Evolutionary conservation across 2,797 vertebrate species (phyloP).

Genomic region (Aplochiton taeniatus): DNA sequence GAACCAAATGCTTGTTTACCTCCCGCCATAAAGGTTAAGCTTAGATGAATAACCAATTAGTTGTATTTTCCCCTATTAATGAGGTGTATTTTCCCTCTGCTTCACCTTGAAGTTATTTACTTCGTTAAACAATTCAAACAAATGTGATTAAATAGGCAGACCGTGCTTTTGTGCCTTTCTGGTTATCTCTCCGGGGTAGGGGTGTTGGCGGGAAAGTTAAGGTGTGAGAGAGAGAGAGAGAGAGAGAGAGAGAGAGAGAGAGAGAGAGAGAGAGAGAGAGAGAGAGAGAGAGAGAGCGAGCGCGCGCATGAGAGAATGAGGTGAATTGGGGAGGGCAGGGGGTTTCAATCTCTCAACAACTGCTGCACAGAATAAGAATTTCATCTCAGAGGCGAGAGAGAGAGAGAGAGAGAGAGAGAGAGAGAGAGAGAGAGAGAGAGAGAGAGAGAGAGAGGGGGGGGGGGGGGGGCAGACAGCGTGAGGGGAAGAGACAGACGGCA

Average conservation of each 20-base stretch:
- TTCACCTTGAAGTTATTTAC: slow-evolving; percentile 54
- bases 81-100: slow-evolving; percentile 28
- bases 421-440: slow-evolving; percentile 8
- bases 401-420: not conserved
- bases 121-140: slow-evolving; percentile 33
- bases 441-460: not conserved
- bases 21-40: slow-evolving; percentile 25
- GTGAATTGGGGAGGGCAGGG: slow-evolving; percentile 12
- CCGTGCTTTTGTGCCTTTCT: slow-evolving; percentile 15
- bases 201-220: not conserved
- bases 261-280: not conserved
- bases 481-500: not conserved
- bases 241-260: not conserved
- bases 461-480: slow-evolving; percentile 4
- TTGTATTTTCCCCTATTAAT: slow-evolving; percentile 41
- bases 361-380: slow-evolving; percentile 46
- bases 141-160: slow-evolving; percentile 34
- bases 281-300: too few species aligned
- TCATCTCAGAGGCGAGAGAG: slow-evolving; percentile 29
- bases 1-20: slow-evolving; percentile 14
- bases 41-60: slow-evolving; percentile 43
- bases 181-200: slow-evolving; percentile 9
- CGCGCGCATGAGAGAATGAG: slow-evolving; percentile 27
- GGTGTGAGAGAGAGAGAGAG: slow-evolving; percentile 1
- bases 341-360: slow-evolving; percentile 40